phyloP scores from a whole-genome alignment of 2,888 invertebrate genomes.

The Amphipyra berbera region DNA sequence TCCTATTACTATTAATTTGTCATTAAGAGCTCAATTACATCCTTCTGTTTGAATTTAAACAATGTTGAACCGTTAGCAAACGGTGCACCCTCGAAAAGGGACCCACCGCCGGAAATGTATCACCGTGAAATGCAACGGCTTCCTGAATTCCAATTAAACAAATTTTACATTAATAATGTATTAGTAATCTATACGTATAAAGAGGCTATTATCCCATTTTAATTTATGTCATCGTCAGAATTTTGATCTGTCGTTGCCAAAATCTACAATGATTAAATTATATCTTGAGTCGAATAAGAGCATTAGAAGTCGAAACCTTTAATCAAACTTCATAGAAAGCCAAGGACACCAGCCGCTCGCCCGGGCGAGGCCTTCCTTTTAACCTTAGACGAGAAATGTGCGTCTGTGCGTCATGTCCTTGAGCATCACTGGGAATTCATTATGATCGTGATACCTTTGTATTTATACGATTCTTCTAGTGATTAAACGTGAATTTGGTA shows the following conservation, averaged over 20 bases:
- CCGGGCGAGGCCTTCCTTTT: conserved; percentile 72
- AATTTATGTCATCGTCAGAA: background rate
- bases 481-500: background rate
- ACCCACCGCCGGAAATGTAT: conserved; percentile 75
- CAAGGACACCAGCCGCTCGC: conserved; percentile 73
- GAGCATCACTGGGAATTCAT: conserved; percentile 45
- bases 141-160: conserved; percentile 70
- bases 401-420: conserved; percentile 69
- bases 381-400: conserved; percentile 72
- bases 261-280: background rate
- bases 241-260: background rate
- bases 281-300: conserved; percentile 33
- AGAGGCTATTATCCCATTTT: conserved; percentile 8
- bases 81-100: conserved; percentile 77
- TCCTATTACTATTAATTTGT: conserved; percentile 57
- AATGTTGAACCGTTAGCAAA: conserved; percentile 75
- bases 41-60: conserved; percentile 52
- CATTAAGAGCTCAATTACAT: conserved; percentile 56
- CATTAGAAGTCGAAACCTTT: conserved; percentile 51
- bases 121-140: conserved; percentile 74
- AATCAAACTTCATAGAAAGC: conserved; percentile 60
- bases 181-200: conserved; percentile 26
- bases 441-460: conserved; percentile 21
- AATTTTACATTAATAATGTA: conserved; percentile 42
- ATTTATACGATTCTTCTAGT: conserved; percentile 13